Evolutionary conservation across 2,888 invertebrate genomes (phyloP), one percentile per base, ranked within the genome.

Genomic region (Drosophila quinaria): DNA sequence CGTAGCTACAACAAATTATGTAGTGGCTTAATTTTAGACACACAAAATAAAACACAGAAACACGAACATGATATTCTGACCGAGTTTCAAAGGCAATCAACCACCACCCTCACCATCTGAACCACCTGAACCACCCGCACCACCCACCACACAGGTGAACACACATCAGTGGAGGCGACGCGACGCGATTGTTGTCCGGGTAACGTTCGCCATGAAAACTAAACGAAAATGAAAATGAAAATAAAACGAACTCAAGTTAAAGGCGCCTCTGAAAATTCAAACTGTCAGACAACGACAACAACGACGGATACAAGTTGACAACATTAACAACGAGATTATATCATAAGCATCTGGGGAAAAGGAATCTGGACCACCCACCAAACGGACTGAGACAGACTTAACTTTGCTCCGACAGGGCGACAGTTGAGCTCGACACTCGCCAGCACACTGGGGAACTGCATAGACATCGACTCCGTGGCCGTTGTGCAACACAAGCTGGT

Each of bases 371-470:
- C 46, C 44, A 33, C 33, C 46, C 44, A 33, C 33, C 15, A n/a
- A 17, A 47, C 39, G 17, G 13, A 33, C 35, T 35, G 51, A 9
- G 22, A 25, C 17, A 51, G 19, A 35, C 5, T 35, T 22, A 10
- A 6, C 19, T 44, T 19, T 54, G 79, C 74, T 64, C 61, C 64
- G 64, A 15, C 49, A 60, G 52, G 69, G 52, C 78, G 52, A 69
- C 85, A 78, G 67, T 50, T 42, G 59, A 54, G 67, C 74, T 73
- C 74, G 69, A 86, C 86, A 78, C 62, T 79, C 70, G 71, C 61
- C 39, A 64, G 52, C 90, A 89, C 94, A 92, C 94, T 95, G 95
- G 94, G 95, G 92, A 94, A 94, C 93, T 95, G 95, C 92, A 94
- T 94, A 93, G 94, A 94, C 93, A 94, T 94, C 93, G 94, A 95